These are phyloP conservation scores for Steatocranus sp. DNA, from an alignment of 2,797 vertebrate species.

Conservation along the genomic window DNA sequence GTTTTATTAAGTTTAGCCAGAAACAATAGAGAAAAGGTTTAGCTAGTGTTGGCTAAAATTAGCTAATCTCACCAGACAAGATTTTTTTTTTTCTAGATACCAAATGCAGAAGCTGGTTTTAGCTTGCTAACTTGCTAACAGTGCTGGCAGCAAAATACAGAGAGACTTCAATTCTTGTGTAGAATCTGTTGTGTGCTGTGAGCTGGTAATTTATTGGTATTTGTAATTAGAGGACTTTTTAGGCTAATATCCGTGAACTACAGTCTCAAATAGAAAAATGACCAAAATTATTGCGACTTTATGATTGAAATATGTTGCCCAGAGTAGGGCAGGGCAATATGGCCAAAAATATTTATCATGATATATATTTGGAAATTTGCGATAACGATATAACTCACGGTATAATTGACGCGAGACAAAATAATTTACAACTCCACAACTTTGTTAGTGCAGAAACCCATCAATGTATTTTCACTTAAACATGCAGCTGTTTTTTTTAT, in stretches of 20 bases:
- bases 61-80: neutral
- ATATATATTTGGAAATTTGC: neutral
- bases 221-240: neutral
- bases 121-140: neutral
- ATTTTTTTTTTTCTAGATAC: neutral
- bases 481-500: neutral
- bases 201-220: neutral
- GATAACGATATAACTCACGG: neutral
- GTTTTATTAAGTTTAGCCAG: neutral
- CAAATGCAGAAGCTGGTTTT: neutral
- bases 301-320: neutral
- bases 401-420: neutral
- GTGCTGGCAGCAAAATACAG: neutral
- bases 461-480: neutral
- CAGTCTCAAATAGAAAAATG: neutral
- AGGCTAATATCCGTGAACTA: neutral
- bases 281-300: neutral
- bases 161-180: neutral
- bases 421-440: neutral
- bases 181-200: neutral
- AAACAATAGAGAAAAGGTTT: neutral
- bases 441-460: neutral
- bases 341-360: neutral
- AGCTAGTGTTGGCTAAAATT: neutral
- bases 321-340: neutral